Base-by-base conservation (phyloP, 2,113 vertebrate genomes). In the Toxostoma redivivum region DNA sequence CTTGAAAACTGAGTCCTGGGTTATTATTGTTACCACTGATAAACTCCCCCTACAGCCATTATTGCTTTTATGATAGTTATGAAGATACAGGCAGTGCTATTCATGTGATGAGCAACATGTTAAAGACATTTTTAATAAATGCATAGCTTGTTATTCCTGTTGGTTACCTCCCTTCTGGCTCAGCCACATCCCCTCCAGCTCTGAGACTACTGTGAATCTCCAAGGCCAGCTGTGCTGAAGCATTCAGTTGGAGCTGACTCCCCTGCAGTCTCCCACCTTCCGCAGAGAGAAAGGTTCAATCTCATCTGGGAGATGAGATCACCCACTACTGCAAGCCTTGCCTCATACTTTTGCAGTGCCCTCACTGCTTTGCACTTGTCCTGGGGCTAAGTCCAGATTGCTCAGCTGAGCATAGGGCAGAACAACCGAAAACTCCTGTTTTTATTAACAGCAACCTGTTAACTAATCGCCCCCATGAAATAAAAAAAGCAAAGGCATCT, bases 21-120 rank as follows among this genome's bases (percentile, higher is more conserved):
- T 97, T 97, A 92, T 95, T 97, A 94, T 88, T 92, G 92, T 93
- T 95, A 83, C 85, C 24, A 28, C 81, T 94, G 95, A 97, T 94
- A 87, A 96, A 93, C 81, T 94, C 14, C 70, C 82, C 42, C 87
- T 42, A 37, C 50, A 25, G 77, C 60, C 61, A 81, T 38, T 73
- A 71, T 23, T 70, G 53, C n/a, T 94, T 96, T 89, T 61, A 60
- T 47, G 60, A 48, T n/a, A 38, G 58, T 28, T 96, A 73, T n/a
- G 57, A 95, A 96, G 90, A 93, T 35, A 88, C 45, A 91, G 62
- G 42, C 69, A 70, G 79, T 18, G 62, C 56, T 86, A 79, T 35
- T 78, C 53, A 78, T 15, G 57, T 35, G 67, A 65, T 57, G 45
- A 89, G 53, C 53, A 65, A 21, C 44, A 20, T 11, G 38, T 33